Evolutionary conservation across 2,888 invertebrate species (phyloP).

Genomic region (Maniola hyperantus): DNA sequence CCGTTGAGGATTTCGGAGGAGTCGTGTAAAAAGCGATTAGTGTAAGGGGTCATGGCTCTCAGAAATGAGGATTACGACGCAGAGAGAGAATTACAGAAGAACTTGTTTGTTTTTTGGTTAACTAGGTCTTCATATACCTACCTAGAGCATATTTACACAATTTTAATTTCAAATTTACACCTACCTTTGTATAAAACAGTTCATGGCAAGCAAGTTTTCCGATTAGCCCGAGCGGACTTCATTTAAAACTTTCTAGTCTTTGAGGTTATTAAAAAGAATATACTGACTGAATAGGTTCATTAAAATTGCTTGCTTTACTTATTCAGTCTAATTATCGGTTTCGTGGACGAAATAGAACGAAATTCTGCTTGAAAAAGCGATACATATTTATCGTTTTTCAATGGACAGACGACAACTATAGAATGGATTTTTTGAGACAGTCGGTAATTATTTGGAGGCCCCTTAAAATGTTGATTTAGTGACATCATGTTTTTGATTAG

Average conservation of each 20-base stretch:
- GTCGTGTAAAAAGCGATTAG: no score
- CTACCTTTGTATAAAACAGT: slow-evolving; percentile 21
- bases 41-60: background rate
- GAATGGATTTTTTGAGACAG: background rate
- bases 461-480: no score
- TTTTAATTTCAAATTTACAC: no score
- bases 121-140: background rate
- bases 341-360: background rate
- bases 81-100: background rate
- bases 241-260: slow-evolving; percentile 51
- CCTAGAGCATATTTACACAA: background rate
- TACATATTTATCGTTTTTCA: background rate
- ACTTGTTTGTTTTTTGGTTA: background rate
- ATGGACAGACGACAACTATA: background rate
- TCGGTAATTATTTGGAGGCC: background rate
- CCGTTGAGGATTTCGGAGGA: no score
- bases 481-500: no score
- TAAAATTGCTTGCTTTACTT: slow-evolving; percentile 23
- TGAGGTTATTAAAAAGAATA: slow-evolving; percentile 44
- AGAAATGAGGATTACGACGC: background rate
- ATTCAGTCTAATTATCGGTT: background rate
- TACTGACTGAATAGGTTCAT: slow-evolving; percentile 40
- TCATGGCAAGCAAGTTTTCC: slow-evolving; percentile 43
- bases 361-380: background rate
- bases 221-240: slow-evolving; percentile 48